Base-by-base conservation (phyloP, 2,113 vertebrate species). In the Erinaceus europaeus region DNA sequence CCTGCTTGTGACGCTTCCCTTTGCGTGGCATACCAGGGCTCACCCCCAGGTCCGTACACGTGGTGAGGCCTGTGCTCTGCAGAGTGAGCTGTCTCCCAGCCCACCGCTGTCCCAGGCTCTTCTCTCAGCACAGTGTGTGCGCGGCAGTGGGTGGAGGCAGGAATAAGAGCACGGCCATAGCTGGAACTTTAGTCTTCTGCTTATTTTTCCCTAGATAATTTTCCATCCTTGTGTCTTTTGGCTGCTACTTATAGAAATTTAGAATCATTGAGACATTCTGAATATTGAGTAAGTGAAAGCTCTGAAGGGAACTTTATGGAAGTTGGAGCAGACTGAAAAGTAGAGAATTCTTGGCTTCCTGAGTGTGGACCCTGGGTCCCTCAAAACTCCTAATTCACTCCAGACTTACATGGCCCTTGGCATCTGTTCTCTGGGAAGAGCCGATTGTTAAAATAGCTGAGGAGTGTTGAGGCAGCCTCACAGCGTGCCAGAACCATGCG, bases 331-430 rank as follows among this genome's bases (percentile, higher is more conserved):
- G 57, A 3, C 3, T 52, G 65, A 61, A 32, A 84, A 79, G 34
- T 44, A 29, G 27, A 34, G 55, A 82, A 52, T 62, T 71, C 40
- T 75, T 87, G 69, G 38, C 65, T 85, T 78, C 81, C 61, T 79
- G 44, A n/a, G 25, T 29, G 9, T 50, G 34, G n/a, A 27, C 48
- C 48, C 40, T 34, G 23, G 64, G 80, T 78, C 83, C 84, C n/a
- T 91, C 36, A 7, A 55, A 76, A 46, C 23, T 36, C 50, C 40
- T 55, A 62, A 55, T 77, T 46, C 25, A 18, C 52, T 83, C 40
- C 80, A 77, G 84, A 86, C 48, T 91, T 62, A 20, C 9, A 34
- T 69, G 65, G 34, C 38, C 42, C 62, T 89, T 87, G 75, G 83
- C 68, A 55, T 65, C 68, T 72, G 15, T 42, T 82, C 75, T 93